Base-by-base conservation (phyloP, 2,888 invertebrate genomes). In the Fragum fragum region DNA sequence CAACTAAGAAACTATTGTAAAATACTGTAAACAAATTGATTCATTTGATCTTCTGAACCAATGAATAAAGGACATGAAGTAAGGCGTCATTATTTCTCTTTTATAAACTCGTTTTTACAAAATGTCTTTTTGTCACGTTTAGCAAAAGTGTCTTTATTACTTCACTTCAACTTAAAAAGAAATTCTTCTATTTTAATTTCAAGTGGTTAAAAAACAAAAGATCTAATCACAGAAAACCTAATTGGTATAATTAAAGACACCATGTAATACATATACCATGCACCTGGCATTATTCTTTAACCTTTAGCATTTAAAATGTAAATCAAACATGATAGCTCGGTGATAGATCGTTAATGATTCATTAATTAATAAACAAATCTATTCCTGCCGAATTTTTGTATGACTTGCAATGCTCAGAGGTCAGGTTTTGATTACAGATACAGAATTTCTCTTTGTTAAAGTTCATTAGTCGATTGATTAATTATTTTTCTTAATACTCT, bases 211-310 rank as follows among this genome's bases (percentile, higher is more conserved):
- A 18, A 32, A 61, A 61, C 61, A 61, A 61, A 57, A 32, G 32
- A 66, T 5, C 23, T 66, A 66, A 66, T 66, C 23, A 66, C 21
- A 66, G 66, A 21, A 21, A 39, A 14, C 66, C 47, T 16, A 66
- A 66, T 39, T 21, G 21, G 66, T 66, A 42, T 66, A 23, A 66
- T 66, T 66, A 66, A 32, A 66, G 66, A 66, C 66, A 42, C 66
- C 42, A 42, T 42, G 28, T 66, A 66, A 66, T 21, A 42, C 18
- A 28, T 66, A 66, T 42, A 66, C 55, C 39, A 28, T 14, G 36
- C 74, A 74, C 74, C 74, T 74, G 74, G 52, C 21, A 23, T 18
- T 66, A 66, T 53, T 68, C 66, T 53, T 74, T 68, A 68, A 74
- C 74, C 74, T 74, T 55, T 74, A 23, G 18, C 23, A 21, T 47